Evolutionary conservation across 2,113 vertebrate genomes (phyloP).

Genomic region (Tichodroma muraria): DNA sequence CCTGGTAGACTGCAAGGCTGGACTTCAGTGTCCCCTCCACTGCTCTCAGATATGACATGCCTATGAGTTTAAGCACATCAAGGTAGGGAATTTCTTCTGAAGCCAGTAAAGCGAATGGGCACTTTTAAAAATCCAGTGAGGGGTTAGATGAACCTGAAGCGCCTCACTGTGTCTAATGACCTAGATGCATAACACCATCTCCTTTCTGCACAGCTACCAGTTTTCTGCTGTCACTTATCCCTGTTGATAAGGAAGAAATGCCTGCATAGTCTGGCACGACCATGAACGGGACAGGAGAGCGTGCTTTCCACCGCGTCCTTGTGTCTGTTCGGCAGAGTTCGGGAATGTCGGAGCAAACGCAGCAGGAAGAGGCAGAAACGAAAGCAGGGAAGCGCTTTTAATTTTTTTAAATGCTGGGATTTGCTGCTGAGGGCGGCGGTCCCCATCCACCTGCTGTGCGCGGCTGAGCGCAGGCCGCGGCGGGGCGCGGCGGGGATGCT

Average conservation of each 20-base stretch:
- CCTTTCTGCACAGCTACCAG: background rate
- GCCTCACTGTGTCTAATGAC: background rate
- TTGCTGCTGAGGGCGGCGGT: rapidly evolving
- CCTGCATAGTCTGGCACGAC: background rate
- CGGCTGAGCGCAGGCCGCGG: background rate
- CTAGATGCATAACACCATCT: background rate
- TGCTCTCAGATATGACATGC: background rate
- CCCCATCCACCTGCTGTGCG: background rate
- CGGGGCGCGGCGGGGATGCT: background rate
- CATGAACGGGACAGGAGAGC: rapidly evolving
- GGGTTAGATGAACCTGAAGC: background rate
- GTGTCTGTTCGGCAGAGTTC: background rate
- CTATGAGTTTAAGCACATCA: background rate
- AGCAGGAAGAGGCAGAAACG: background rate
- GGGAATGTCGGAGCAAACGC: background rate
- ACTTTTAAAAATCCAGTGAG: background rate
- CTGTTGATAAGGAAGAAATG: background rate
- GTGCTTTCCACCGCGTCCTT: background rate
- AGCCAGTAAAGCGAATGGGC: background rate
- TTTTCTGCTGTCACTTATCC: background rate
- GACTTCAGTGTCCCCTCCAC: background rate
- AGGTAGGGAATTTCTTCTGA: background rate
- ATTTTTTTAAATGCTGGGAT: rapidly evolving
- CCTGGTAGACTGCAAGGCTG: background rate
- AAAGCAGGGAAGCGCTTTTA: rapidly evolving